Percentiles rank a stretch among this genome's conserved stretches.
phyloP scores from a whole-genome alignment of 2,113 vertebrate species.

The Paralichthys olivaceus region DNA sequence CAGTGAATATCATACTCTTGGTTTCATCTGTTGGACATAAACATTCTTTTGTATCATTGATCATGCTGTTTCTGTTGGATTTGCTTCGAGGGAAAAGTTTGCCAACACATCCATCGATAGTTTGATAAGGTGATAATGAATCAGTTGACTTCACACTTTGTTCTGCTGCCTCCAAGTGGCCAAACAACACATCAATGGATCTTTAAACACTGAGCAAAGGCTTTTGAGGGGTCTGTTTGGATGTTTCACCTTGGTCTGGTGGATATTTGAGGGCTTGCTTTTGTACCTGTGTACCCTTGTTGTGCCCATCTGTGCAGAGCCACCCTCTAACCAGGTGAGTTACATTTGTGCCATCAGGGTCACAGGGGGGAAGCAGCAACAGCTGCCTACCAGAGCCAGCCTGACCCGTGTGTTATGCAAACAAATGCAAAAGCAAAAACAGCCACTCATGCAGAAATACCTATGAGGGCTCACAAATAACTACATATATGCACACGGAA shows the following conservation, averaged over 20 bases:
- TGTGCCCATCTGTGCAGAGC: slow-evolving; percentile 38
- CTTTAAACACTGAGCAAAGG: neutral
- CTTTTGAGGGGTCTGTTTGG: neutral
- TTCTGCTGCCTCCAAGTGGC: neutral
- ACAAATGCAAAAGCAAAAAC: slow-evolving; percentile 7
- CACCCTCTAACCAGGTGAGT: slow-evolving; percentile 16
- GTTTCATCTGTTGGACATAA: too few species aligned
- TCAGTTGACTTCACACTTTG: neutral
- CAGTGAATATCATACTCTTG: too few species aligned
- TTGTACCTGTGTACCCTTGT: neutral
- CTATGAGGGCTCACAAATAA: slow-evolving; percentile 20
- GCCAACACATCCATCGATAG: too few species aligned
- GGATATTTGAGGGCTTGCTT: neutral
- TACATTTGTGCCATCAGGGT: slow-evolving; percentile 21
- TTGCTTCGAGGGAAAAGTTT: too few species aligned
- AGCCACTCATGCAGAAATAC: slow-evolving; percentile 28
- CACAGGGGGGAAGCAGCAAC: slow-evolving; percentile 16
- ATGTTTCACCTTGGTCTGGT: neutral
- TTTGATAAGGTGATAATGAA: neutral
- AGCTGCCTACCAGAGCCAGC: neutral
- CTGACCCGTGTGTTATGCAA: slow-evolving; percentile 1
- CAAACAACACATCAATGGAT: neutral
- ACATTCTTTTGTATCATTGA: too few species aligned
- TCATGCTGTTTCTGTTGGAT: too few species aligned
- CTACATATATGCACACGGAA: slow-evolving; percentile 2